These are phyloP conservation scores for Drosophila ercepeae DNA, from an alignment of 1,140 invertebrate species.

Conservation along the genomic window DNA sequence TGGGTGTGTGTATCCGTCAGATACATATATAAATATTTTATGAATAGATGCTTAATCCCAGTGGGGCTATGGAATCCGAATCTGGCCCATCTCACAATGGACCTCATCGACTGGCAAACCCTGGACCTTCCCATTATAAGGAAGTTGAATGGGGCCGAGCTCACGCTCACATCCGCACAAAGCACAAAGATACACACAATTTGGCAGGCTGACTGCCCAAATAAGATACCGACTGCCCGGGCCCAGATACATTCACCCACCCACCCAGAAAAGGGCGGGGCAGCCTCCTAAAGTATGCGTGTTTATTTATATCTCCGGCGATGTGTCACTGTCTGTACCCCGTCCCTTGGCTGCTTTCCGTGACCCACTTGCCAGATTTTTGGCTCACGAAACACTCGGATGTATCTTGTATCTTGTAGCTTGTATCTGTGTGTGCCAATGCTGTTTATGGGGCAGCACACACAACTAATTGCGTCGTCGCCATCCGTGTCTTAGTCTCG, in stretches of 20 bases:
- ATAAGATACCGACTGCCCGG: slow-evolving; percentile 36
- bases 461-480: slow-evolving; percentile 68
- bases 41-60: slow-evolving; percentile 32
- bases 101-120: slow-evolving; percentile 4
- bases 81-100: slow-evolving; percentile 23
- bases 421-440: slow-evolving; percentile 21
- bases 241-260: slow-evolving; percentile 3
- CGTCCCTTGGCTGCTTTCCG: slow-evolving; percentile 11
- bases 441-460: slow-evolving; percentile 62
- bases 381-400: slow-evolving; percentile 32
- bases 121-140: slow-evolving; percentile 30
- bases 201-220: slow-evolving; percentile 32
- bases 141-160: slow-evolving; percentile 64
- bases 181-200: slow-evolving; percentile 45
- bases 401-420: slow-evolving; percentile 3
- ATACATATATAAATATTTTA: slow-evolving; percentile 32
- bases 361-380: slow-evolving; percentile 64
- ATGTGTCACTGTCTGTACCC: slow-evolving; percentile 58
- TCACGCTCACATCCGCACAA: slow-evolving; percentile 51
- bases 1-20: slow-evolving; percentile 8
- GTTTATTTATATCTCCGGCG: slow-evolving; percentile 70
- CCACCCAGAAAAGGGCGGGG: slow-evolving; percentile 6
- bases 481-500: slow-evolving; percentile 53
- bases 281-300: slow-evolving; percentile 33
- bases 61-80: slow-evolving; percentile 23